These are phyloP conservation scores for Arctopsyche grandis DNA, from an alignment of 1,140 invertebrate genomes.

Conservation along the genomic window DNA sequence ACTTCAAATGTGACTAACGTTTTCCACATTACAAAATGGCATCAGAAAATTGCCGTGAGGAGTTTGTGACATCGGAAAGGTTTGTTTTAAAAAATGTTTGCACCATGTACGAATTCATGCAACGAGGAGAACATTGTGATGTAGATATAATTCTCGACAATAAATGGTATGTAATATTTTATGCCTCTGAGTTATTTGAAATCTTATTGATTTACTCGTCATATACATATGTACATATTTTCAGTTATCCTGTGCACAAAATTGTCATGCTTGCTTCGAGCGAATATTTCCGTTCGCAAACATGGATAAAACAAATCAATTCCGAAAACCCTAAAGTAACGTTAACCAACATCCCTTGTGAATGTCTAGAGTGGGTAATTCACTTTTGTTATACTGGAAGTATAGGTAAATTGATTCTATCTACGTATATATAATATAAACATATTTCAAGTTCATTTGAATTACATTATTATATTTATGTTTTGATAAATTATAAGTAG, in stretches of 20 bases:
- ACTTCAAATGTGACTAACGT: neutral
- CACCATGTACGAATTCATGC: neutral
- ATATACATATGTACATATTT: too few relatives aligned
- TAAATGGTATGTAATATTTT: neutral
- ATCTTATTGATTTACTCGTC: too few relatives aligned
- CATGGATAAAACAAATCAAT: neutral
- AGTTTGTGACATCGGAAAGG: neutral
- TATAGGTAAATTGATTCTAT: neutral
- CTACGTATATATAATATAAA: neutral
- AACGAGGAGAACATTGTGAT: neutral
- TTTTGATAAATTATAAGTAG: neutral
- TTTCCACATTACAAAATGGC: neutral
- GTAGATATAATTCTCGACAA: neutral
- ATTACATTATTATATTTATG: neutral
- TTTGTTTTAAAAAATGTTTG: neutral
- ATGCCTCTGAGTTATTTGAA: neutral
- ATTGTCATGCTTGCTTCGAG: neutral
- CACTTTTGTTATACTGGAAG: constrained; percentile 1
- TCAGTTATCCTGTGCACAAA: neutral
- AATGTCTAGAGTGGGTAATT: neutral
- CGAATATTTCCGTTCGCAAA: neutral
- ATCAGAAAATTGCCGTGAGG: neutral
- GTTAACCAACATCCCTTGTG: neutral
- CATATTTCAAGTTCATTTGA: neutral
- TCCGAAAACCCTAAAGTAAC: neutral